A percentile compares a stretch with the other conserved stretches of the same genome.
Conservation (phyloP, 2,797 vertebrate genomes). For the Phalloptychus januarius region DNA sequence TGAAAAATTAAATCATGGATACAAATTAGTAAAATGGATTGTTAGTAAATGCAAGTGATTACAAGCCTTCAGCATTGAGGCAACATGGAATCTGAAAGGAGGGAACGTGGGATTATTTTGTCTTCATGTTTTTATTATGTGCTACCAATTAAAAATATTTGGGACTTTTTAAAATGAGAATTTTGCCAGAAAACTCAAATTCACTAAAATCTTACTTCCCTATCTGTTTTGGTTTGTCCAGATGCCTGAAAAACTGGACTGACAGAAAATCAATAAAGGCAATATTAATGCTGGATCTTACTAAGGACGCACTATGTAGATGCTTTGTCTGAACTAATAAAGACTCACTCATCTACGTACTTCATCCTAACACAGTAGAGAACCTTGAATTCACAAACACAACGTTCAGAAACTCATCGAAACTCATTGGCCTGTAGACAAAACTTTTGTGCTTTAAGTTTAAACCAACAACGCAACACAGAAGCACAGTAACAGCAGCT, state of each 20-base stretch:
- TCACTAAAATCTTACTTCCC: not conserved
- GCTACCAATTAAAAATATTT: not conserved
- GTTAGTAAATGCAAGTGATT: not conserved
- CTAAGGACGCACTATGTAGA: not conserved
- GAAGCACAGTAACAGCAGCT: not conserved
- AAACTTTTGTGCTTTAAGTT: not conserved
- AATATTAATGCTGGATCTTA: not conserved
- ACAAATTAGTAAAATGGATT: not conserved
- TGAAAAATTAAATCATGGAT: not conserved
- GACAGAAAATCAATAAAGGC: not conserved
- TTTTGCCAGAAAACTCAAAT: not conserved
- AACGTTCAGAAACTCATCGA: not conserved
- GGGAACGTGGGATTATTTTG: not conserved
- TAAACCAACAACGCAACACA: not conserved
- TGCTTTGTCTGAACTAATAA: not conserved
- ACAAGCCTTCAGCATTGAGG: not conserved
- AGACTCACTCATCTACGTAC: not conserved
- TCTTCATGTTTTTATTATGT: not conserved
- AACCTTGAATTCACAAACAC: not conserved
- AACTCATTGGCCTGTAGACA: no score
- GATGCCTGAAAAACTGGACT: not conserved
- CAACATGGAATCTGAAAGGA: not conserved
- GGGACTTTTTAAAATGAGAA: not conserved
- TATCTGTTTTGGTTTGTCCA: not conserved
- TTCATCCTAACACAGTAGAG: not conserved